Base-by-base conservation (phyloP, 2,797 vertebrate species). In the Aythya fuligula region DNA sequence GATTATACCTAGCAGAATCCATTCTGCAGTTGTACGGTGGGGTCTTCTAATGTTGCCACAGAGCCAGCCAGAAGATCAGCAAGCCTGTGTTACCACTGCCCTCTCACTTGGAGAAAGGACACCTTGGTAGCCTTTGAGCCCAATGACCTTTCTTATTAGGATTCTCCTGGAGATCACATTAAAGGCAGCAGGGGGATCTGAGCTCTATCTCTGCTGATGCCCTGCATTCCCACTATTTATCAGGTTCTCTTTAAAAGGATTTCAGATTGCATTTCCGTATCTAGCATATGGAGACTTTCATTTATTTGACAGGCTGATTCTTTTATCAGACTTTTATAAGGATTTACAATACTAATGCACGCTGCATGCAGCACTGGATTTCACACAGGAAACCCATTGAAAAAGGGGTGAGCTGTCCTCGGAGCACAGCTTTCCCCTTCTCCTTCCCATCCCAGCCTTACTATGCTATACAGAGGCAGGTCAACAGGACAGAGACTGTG, bases 271-370 rank as follows among this genome's bases (percentile, higher is more conserved):
- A 81, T 95, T 96, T 94, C 85, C 0, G 0, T 88, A 73, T 73
- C 73, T 88, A 69, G 85, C 92, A 71, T 86, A 94, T 67, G 83
- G 94, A 92, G 80, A 91, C 60, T 94, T 96, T 67, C 80, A 70
- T 91, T 94, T 79, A 39, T 85, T 79, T 94, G 94, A 94, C 93
- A 94, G 56, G 89, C 62, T 90, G 95, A 85, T 93, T 94, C 89
- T 95, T 96, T 96, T 94, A 95, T 96, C 95, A 88, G 87, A 87
- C 3, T 0, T 84, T 88, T 93, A 79, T 94, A 81, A 93, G 89
- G 85, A 76, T 95, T 96, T 96, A 90, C 79, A 81, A 11, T 70
- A 92, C 30, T 85, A 57, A 89, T 21, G 67, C 89, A 51, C 56
- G 93, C 36, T 0, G 15, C 67, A 18, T 61, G 43, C 80, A 81